phyloP scores from a whole-genome alignment of 2,797 vertebrate species.

The Nasua narica region DNA sequence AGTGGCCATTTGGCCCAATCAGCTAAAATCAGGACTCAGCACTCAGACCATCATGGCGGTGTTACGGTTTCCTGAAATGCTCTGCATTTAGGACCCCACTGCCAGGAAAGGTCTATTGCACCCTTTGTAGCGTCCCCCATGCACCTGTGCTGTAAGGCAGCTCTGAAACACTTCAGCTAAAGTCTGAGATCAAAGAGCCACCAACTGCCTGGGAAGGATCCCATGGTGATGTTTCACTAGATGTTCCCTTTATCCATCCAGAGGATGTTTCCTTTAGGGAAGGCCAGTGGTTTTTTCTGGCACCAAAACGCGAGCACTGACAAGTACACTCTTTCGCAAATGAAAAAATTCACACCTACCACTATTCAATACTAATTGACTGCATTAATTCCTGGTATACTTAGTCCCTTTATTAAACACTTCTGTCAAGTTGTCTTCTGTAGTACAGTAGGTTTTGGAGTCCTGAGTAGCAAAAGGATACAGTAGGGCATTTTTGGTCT shows the following conservation, averaged over 20 bases:
- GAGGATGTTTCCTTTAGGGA: background rate
- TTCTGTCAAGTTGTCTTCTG: background rate
- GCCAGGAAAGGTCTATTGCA: background rate
- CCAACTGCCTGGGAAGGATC: background rate
- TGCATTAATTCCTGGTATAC: background rate
- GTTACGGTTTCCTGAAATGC: background rate
- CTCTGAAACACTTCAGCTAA: background rate
- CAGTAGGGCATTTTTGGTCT: background rate
- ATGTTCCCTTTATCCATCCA: background rate
- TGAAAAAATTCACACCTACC: background rate
- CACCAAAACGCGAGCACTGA: background rate
- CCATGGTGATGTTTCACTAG: background rate
- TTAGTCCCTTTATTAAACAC: background rate
- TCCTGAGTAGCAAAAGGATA: background rate
- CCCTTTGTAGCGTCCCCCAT: too few relatives aligned
- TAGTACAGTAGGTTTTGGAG: background rate
- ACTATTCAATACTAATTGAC: background rate
- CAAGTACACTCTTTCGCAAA: background rate
- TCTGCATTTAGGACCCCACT: background rate
- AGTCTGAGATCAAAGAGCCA: background rate
- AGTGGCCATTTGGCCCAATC: background rate
- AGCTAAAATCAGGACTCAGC: background rate
- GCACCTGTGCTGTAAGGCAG: background rate
- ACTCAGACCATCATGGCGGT: background rate
- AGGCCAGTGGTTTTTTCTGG: background rate